These are phyloP conservation scores for Orestias chungarensis DNA, from an alignment of 2,797 vertebrate genomes.

Conservation along the genomic window DNA sequence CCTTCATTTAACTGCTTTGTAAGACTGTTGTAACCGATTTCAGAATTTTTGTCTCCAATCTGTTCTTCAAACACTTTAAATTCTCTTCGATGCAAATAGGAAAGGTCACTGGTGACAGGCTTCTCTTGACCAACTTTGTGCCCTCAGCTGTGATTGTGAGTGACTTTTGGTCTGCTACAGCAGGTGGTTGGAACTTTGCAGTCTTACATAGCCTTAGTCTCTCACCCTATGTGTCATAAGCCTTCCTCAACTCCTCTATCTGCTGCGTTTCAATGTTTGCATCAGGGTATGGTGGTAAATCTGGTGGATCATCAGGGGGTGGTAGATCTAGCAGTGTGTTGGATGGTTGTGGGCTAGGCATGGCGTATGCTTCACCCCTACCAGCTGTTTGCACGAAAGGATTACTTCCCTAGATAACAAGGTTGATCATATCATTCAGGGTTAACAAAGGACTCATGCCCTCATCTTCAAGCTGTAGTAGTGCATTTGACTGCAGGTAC, in stretches of 20 bases:
- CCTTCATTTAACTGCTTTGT: slow-evolving; percentile 18
- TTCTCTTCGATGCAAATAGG: slow-evolving; percentile 14
- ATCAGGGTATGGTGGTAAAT: too few species aligned
- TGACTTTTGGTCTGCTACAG: not conserved
- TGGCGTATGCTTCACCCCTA: too few species aligned
- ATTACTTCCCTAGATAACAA: not conserved
- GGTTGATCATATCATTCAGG: not conserved
- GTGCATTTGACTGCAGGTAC: too few species aligned
- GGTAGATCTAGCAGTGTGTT: too few species aligned
- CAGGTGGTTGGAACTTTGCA: too few species aligned
- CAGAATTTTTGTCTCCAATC: slow-evolving; percentile 32
- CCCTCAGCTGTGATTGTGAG: not conserved
- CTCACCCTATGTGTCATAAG: too few species aligned
- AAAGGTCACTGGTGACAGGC: slow-evolving; percentile 1
- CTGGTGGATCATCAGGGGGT: too few species aligned
- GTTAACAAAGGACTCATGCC: not conserved
- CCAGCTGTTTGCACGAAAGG: not conserved
- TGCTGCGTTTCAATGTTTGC: too few species aligned
- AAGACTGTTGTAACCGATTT: slow-evolving; percentile 15
- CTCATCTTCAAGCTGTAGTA: too few species aligned
- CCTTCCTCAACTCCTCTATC: too few species aligned
- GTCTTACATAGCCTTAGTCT: too few species aligned
- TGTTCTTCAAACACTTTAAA: slow-evolving; percentile 33
- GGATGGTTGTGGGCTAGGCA: too few species aligned
- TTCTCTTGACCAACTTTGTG: not conserved